These are phyloP conservation scores for Pseudochirops corinnae DNA, from an alignment of 2,797 vertebrate genomes.

Conservation along the genomic window DNA sequence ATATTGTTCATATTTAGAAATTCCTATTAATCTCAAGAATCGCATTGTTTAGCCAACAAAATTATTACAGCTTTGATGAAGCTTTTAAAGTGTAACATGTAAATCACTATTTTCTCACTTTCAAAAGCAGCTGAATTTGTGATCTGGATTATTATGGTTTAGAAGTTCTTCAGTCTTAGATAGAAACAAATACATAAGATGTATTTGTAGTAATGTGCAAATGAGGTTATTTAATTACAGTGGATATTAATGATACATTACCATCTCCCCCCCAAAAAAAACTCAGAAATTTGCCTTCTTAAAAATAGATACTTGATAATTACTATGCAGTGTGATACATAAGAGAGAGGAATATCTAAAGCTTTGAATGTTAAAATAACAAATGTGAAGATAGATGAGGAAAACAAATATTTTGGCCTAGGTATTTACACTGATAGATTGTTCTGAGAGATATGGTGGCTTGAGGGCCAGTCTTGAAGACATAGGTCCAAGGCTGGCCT, in stretches of 20 bases:
- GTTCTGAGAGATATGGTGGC: constrained; percentile 77
- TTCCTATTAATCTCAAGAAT: constrained; percentile 81
- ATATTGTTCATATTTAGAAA: constrained; percentile 81
- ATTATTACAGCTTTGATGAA: constrained; percentile 82
- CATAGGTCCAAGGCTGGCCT: neutral
- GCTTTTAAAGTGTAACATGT: constrained; percentile 83
- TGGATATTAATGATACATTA: constrained; percentile 84
- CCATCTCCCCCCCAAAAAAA: constrained; percentile 71
- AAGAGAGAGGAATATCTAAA: constrained; percentile 83
- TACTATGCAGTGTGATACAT: constrained; percentile 68
- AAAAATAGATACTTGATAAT: constrained; percentile 79
- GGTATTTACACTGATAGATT: constrained; percentile 80
- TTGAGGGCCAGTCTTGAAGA: neutral
- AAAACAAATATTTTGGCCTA: constrained; percentile 82
- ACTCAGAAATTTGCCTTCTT: constrained; percentile 72
- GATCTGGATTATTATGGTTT: constrained; percentile 80
- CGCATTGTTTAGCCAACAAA: constrained; percentile 82
- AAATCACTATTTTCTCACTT: constrained; percentile 84
- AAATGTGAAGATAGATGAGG: constrained; percentile 80
- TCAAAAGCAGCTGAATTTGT: constrained; percentile 82
- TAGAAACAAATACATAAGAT: constrained; percentile 73
- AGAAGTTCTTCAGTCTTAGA: constrained; percentile 76
- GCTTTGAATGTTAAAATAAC: constrained; percentile 81
- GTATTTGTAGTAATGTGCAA: constrained; percentile 73
- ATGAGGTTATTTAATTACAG: constrained; percentile 80